phyloP scores from a whole-genome alignment of 1,140 invertebrate genomes.

The Solenopsis invicta region DNA sequence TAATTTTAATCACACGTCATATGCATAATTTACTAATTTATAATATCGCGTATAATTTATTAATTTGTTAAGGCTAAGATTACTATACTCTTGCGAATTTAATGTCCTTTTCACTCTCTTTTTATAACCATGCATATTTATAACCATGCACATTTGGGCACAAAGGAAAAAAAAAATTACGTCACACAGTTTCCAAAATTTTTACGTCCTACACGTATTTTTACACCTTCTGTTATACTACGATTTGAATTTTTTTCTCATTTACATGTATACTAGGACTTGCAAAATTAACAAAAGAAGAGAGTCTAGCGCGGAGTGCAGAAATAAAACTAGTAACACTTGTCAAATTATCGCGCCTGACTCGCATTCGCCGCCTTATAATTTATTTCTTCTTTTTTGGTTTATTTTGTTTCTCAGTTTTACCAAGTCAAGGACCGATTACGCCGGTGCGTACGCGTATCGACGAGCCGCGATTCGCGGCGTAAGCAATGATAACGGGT shows the following conservation, averaged over 20 bases:
- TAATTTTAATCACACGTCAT: neutral
- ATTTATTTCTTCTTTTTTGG: too few species aligned
- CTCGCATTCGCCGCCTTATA: too few species aligned
- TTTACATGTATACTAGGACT: too few species aligned
- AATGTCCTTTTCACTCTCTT: neutral
- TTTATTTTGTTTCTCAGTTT: neutral
- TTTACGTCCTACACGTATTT: neutral
- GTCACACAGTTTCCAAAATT: neutral
- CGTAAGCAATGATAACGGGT: slow-evolving; percentile 71
- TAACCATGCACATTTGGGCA: neutral
- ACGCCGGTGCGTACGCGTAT: slow-evolving; percentile 59
- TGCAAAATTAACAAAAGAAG: too few species aligned
- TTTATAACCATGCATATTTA: neutral
- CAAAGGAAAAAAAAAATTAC: neutral
- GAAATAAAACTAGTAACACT: too few species aligned
- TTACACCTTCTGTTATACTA: neutral
- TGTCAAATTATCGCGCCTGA: too few species aligned
- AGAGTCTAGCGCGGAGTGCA: too few species aligned
- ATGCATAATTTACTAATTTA: neutral
- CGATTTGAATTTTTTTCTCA: neutral
- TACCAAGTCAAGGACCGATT: neutral
- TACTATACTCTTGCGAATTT: too few species aligned
- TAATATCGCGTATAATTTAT: neutral
- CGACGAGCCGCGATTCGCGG: slow-evolving; percentile 73
- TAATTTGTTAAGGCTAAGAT: neutral